These are phyloP conservation scores for Geophilus truncorum DNA, from an alignment of 2,888 invertebrate species.

Conservation along the genomic window DNA sequence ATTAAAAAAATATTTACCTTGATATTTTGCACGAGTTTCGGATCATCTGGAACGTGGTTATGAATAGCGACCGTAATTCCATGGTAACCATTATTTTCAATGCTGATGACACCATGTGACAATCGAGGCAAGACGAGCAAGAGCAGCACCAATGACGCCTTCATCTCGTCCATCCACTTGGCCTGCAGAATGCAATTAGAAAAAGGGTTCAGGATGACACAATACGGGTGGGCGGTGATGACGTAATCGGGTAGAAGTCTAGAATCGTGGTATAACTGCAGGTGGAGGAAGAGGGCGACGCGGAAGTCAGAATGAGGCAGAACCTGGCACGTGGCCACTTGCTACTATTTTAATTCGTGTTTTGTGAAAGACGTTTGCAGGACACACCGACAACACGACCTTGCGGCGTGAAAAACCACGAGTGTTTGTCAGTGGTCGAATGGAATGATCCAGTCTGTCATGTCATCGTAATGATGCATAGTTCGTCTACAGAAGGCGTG, in stretches of 20 bases:
- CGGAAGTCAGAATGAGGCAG: neutral
- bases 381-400: neutral
- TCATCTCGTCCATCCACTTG: neutral
- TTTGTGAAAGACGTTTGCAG: neutral
- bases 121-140: neutral
- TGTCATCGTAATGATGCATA: no score
- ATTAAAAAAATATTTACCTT: slow-evolving; percentile 30
- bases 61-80: slow-evolving; percentile 34
- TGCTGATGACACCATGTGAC: neutral
- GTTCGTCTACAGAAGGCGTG: no score
- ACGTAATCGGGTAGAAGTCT: no score
- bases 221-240: no score
- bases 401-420: no score
- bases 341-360: neutral
- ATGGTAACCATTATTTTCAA: slow-evolving; percentile 34
- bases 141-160: neutral
- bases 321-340: neutral
- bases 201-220: no score
- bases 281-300: neutral
- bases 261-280: neutral
- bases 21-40: slow-evolving; percentile 32
- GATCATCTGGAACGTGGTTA: slow-evolving; percentile 30
- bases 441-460: neutral
- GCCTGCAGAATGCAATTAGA: no score
- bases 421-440: neutral